Evolutionary conservation across 2,797 vertebrate genomes (phyloP).

Genomic region (Enteromius treurensis): DNA sequence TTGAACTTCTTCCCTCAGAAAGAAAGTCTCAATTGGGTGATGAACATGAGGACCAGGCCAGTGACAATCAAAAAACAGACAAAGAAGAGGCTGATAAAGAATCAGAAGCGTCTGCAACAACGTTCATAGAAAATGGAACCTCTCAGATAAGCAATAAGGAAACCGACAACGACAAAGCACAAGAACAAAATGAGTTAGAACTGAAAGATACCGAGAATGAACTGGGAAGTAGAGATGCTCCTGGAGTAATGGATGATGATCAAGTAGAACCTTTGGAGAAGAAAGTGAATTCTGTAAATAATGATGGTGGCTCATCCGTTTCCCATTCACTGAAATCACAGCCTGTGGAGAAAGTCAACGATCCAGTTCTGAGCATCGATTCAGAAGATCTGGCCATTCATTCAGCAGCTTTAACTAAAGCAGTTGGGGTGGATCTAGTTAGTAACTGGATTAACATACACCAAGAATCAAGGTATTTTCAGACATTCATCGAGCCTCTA

Average conservation of each 20-base stretch:
- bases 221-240: not conserved
- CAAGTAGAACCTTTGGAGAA: not conserved
- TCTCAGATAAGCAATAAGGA: conserved; percentile 9
- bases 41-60: not conserved
- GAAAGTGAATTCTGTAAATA: conserved; percentile 50
- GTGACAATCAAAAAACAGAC: conserved; percentile 28
- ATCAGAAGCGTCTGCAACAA: conserved; percentile 56
- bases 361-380: conserved; percentile 30
- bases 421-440: conserved; percentile 72
- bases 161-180: not conserved
- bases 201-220: conserved; percentile 1
- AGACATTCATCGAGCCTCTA: conserved; percentile 77
- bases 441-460: conserved; percentile 77
- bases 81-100: conserved; percentile 17
- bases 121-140: conserved; percentile 63
- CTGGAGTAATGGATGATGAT: conserved; percentile 3
- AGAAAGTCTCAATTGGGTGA: conserved; percentile 5
- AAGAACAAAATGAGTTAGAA: conserved; percentile 24
- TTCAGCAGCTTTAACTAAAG: conserved; percentile 55
- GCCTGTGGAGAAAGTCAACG: conserved; percentile 22
- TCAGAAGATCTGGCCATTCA: conserved; percentile 46
- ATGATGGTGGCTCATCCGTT: conserved; percentile 49
- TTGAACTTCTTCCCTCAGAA: conserved; percentile 16
- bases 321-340: conserved; percentile 57
- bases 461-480: conserved; percentile 73